Evolutionary conservation across 2,797 vertebrate genomes (phyloP).

Genomic region (Sebastes aleutianus): DNA sequence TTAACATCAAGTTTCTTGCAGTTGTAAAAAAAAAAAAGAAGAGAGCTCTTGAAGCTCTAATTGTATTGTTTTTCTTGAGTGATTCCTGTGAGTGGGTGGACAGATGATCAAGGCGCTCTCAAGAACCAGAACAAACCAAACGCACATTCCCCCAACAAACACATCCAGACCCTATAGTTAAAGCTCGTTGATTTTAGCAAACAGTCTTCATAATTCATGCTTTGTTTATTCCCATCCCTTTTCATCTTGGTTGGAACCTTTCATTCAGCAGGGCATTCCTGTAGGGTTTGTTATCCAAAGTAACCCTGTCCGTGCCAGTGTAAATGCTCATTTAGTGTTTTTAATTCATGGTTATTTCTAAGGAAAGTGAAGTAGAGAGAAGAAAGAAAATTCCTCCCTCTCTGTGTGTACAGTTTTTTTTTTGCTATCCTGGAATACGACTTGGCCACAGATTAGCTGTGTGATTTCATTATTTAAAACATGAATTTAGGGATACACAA

Average conservation of each 20-base stretch:
- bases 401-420: not conserved
- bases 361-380: not conserved
- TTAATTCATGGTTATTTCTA: not conserved
- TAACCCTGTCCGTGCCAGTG: not conserved
- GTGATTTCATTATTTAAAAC: not conserved
- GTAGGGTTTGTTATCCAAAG: conserved; percentile 6
- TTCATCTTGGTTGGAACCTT: conserved; percentile 31
- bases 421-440: not conserved
- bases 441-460: not conserved
- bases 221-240: conserved; percentile 34
- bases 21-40: not conserved
- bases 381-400: not conserved
- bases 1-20: not conserved
- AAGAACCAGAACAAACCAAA: conserved; percentile 29
- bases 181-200: conserved; percentile 15
- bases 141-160: conserved; percentile 6
- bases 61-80: not conserved
- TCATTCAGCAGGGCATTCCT: conserved; percentile 24
- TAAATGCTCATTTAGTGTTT: not conserved
- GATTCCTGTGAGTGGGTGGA: conserved; percentile 16
- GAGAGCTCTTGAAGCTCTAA: not conserved
- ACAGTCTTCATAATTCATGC: conserved; percentile 43
- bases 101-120: conserved; percentile 20
- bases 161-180: conserved; percentile 9
- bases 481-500: not conserved